Percentiles rank a stretch among this genome's conserved stretches.
These are phyloP conservation scores for Catharus ustulatus DNA, from an alignment of 2,797 vertebrate species.

Conservation along the genomic window DNA sequence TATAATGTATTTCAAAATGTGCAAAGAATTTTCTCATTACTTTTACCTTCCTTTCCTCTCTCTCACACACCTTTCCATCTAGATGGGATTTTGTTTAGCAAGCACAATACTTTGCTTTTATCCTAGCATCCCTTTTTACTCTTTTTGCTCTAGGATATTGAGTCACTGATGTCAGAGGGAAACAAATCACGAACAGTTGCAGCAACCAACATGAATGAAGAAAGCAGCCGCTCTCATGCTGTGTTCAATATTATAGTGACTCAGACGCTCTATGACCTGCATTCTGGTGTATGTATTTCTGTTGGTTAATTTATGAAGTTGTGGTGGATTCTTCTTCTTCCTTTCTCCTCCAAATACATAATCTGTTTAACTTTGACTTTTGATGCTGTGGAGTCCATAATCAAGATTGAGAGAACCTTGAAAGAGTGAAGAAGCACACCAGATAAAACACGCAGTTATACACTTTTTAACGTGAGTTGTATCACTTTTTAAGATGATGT, in stretches of 20 bases:
- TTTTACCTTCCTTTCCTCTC: neutral
- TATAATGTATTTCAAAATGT: neutral
- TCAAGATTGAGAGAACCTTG: neutral
- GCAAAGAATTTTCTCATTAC: neutral
- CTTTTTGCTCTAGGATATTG: slow-evolving; percentile 87
- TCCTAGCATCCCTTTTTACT: slow-evolving; percentile 18
- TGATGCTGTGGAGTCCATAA: neutral
- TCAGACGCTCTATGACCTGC: slow-evolving; percentile 92
- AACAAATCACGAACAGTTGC: slow-evolving; percentile 98
- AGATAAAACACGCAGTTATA: neutral
- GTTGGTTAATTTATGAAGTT: neutral
- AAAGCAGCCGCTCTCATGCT: slow-evolving; percentile 96
- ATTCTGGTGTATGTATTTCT: slow-evolving; percentile 86
- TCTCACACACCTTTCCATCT: neutral
- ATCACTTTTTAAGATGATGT: neutral
- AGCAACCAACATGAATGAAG: slow-evolving; percentile 99
- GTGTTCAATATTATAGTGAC: slow-evolving; percentile 98
- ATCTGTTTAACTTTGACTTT: neutral
- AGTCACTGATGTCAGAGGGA: slow-evolving; percentile 97
- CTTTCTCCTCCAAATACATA: neutral
- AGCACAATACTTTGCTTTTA: neutral
- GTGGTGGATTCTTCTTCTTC: neutral
- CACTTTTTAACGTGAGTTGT: neutral
- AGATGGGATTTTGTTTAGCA: neutral
- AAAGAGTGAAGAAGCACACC: neutral